These are phyloP conservation scores for Tridacna gigas DNA, from an alignment of 2,888 invertebrate genomes.

Conservation along the genomic window DNA sequence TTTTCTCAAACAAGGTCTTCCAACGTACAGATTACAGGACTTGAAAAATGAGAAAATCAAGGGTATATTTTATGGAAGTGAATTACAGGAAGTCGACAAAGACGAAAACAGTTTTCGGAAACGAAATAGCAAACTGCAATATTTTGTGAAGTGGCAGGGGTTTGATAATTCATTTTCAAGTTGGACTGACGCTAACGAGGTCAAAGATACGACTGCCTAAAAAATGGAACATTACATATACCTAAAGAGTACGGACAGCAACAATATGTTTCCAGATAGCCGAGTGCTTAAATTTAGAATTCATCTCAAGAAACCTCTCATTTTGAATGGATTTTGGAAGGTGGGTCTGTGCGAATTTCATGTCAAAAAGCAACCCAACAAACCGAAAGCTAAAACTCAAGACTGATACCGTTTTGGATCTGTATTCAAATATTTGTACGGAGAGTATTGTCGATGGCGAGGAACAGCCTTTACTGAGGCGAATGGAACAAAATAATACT, in stretches of 20 bases:
- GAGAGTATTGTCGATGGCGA: slow-evolving; percentile 52
- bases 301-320: slow-evolving; percentile 13
- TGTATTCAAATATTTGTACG: slow-evolving; percentile 46
- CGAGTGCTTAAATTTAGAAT: slow-evolving; percentile 21
- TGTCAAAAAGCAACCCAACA: slow-evolving; percentile 19
- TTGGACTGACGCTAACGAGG: slow-evolving; percentile 25
- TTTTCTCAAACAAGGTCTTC: slow-evolving; percentile 27
- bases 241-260: slow-evolving; percentile 24
- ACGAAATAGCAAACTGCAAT: slow-evolving; percentile 22
- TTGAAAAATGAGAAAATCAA: slow-evolving; percentile 36
- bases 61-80: slow-evolving; percentile 36
- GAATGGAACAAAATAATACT: slow-evolving; percentile 34
- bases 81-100: slow-evolving; percentile 37
- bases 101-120: slow-evolving; percentile 48
- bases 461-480: slow-evolving; percentile 47
- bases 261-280: slow-evolving; percentile 19
- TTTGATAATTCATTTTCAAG: slow-evolving; percentile 34
- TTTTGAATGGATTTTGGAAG: slow-evolving; percentile 36
- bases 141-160: slow-evolving; percentile 37
- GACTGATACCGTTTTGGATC: slow-evolving; percentile 23
- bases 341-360: slow-evolving; percentile 49
- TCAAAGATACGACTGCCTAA: slow-evolving; percentile 1
- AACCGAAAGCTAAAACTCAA: not conserved
- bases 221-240: slow-evolving; percentile 36
- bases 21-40: slow-evolving; percentile 39